Evolutionary conservation across 2,888 invertebrate species (phyloP), one percentile per base, ranked within the genome.

Genomic region (Erebia ligea): DNA sequence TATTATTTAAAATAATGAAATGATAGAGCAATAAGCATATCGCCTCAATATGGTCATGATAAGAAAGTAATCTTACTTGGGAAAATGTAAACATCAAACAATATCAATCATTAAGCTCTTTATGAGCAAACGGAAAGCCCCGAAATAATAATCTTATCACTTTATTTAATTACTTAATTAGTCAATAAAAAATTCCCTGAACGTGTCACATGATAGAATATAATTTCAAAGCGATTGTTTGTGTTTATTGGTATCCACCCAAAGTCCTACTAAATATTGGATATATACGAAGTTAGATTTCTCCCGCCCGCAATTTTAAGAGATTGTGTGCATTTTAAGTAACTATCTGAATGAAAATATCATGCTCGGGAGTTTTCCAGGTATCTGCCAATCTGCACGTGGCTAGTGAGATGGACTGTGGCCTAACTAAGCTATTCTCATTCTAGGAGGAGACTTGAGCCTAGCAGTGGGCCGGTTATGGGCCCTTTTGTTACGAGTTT

Each of bases 81-180:
- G 17, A 11, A 59, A 40, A 17, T 13, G 45, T 45, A 13, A 45
- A 13, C 45, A 15, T 21, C 13, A 57, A 15, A 58, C 58, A 15
- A 34, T 59, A 59, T 42, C 42, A 59, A 59, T 42, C 42, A 59
- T 59, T 15, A 57, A 25, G 13, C 19, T 42, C 17, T 59, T 59
- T 40, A 59, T 10, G 40, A 59, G 59, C 40, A 13, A 42, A 10
- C 40, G 59, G 42, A 59, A 59, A 59, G 4, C 40, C 59, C 59
- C 59, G 10, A 59, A 42, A 40, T 40, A 42, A 17, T 17, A 40
- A 9, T 59, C 10, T 42, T 59, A 25, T 17, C 59, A 10, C 2
- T 10, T 40, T 42, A 59, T 40, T 17, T 15, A 40, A 42, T 17
- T n/a, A n/a, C n/a, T n/a, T 59, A 34, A 57, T 56, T 11, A 42